These are phyloP conservation scores for Gryllus bimaculatus DNA, from an alignment of 1,140 invertebrate genomes.

Conservation along the genomic window DNA sequence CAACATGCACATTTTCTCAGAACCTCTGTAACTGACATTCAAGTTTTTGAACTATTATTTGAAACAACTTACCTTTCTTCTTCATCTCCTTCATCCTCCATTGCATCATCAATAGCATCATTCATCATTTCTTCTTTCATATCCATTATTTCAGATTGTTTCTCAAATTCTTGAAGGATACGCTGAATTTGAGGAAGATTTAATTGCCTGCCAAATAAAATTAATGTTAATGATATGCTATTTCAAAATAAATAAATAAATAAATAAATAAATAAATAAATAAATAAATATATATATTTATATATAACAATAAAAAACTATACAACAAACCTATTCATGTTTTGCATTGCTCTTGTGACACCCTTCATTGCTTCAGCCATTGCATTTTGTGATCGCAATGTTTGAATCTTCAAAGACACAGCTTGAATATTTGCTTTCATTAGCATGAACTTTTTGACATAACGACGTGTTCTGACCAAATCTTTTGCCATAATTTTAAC, in stretches of 20 bases:
- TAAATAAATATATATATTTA: no score
- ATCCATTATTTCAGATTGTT: slow-evolving; percentile 99
- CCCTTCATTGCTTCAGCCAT: slow-evolving; percentile 99
- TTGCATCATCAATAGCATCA: slow-evolving; percentile 98
- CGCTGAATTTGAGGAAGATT: slow-evolving; percentile 99
- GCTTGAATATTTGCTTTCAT: slow-evolving; percentile 99
- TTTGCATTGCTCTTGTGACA: slow-evolving; percentile 95
- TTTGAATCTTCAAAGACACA: slow-evolving; percentile 97
- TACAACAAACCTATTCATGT: slow-evolving; percentile 77
- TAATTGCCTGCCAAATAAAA: slow-evolving; percentile 55
- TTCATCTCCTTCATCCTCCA: slow-evolving; percentile 97
- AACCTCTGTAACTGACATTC: no score
- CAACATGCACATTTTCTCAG: no score
- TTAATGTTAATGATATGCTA: background rate
- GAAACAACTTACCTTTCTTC: slow-evolving; percentile 73
- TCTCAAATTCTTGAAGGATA: slow-evolving; percentile 98
- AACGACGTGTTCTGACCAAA: slow-evolving; percentile 88
- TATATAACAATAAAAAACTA: no score
- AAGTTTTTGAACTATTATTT: no score
- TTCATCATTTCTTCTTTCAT: slow-evolving; percentile 99
- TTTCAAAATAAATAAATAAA: background rate
- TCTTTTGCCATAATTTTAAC: slow-evolving; percentile 99
- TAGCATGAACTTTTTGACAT: slow-evolving; percentile 97
- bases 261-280: background rate
- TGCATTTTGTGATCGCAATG: slow-evolving; percentile 93